Base-by-base conservation (phyloP, 1,140 invertebrate genomes). In the Meloidogyne chitwoodi region DNA sequence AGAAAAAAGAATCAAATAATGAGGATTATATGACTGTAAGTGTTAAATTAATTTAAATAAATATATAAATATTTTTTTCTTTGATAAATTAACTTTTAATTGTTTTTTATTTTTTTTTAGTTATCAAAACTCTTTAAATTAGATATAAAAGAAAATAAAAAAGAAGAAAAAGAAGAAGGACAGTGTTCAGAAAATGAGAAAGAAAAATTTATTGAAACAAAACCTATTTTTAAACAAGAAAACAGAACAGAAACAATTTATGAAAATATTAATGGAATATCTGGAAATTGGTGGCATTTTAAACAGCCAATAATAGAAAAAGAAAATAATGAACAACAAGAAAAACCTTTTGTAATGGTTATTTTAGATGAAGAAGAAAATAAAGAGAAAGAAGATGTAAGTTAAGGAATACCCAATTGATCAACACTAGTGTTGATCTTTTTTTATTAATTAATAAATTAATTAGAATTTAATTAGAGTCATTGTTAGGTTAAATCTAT, bases 221-320 rank as follows among this genome's bases (percentile, higher is more conserved):
- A 73, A 62, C 11, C 22, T 10, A 4, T 8, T n/a, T 6, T 56
- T 56, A 2, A 56, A 72, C 34, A 29, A 34, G 24, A 61, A 73
- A 63, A 19, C 26, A 73, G 22, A 63, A 34, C 65, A 8, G 65
- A 67, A 34, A 31, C 65, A 31, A 67, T 26, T 61, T 27, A 22
- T 63, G 29, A 61, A 34, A 63, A 73, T 6, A 64, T 26, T 64
- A 64, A 38, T 34, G 34, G 12, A 56, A 73, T 27, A 22, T 34
- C 71, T 11, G 64, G 29, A 61, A 73, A 73, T 31, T 34, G 27
- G 48, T 63, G 71, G 24, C 38, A 73, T 64, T 73, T 56, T n/a
- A 56, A n/a, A 56, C 48, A 56, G 6, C 48, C 48, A 56, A 56
- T 56, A n/a, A 19, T n/a, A 56, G 48, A n/a, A 1, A 56, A 48